Evolutionary conservation across 1,140 invertebrate genomes (phyloP).

Genomic region (Listronotus oregonensis): DNA sequence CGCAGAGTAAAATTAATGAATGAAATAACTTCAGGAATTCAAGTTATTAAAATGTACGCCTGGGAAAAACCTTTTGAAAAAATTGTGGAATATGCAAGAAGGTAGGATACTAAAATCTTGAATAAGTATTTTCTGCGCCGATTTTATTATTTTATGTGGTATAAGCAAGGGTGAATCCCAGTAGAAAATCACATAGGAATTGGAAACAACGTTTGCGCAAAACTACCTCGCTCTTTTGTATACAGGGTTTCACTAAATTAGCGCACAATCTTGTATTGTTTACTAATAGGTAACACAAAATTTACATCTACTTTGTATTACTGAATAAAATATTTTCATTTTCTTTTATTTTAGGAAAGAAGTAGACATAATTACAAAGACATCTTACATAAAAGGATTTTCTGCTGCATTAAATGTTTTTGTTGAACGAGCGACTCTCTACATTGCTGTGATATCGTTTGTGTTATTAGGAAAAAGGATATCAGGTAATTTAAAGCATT

Average conservation of each 20-base stretch:
- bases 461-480: constrained; percentile 67
- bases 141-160: too few species aligned
- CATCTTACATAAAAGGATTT: constrained; percentile 73
- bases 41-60: constrained; percentile 87
- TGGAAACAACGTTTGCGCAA: too few species aligned
- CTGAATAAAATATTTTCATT: background rate
- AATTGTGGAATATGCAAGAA: constrained; percentile 65
- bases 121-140: too few species aligned
- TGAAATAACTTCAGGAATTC: constrained; percentile 61
- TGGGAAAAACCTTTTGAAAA: constrained; percentile 83
- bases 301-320: too few species aligned
- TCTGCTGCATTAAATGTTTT: constrained; percentile 69
- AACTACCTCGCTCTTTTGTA: too few species aligned
- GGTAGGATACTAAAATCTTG: constrained; percentile 46
- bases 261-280: too few species aligned
- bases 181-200: too few species aligned
- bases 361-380: constrained; percentile 67
- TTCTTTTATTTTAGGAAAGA: constrained; percentile 54
- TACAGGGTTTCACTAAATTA: too few species aligned
- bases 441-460: constrained; percentile 70
- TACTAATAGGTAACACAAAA: too few species aligned
- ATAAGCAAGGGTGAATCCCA: too few species aligned
- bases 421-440: constrained; percentile 72
- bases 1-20: constrained; percentile 67
- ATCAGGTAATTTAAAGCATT: constrained; percentile 57